Evolutionary conservation across 2,888 invertebrate genomes (phyloP), one percentile per base, ranked within the genome.

Genomic region (Lamellibrachia satsuma): DNA sequence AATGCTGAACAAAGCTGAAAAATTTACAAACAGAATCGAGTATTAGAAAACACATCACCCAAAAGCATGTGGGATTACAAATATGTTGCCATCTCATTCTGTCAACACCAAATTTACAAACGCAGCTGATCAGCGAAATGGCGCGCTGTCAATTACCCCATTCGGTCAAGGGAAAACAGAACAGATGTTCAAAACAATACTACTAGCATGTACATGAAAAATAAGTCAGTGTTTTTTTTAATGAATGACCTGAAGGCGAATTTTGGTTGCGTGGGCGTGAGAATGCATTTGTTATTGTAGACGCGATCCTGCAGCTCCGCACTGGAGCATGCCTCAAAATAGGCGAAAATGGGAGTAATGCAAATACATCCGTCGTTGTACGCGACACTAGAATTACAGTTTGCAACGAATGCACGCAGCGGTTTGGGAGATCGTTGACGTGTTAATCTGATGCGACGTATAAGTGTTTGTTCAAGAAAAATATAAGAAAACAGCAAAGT

Each of bases 331-430:
- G 75, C 75, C 75, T 75, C 75, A n/a, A 75, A 75, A 75, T 75
- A 75, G 75, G 75, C 75, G 75, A 75, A 75, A 91, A 92, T 39
- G 22, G 91, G 27, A 51, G 52, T n/a, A 27, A 92, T 39, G 90
- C 9, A 90, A 52, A 39, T 8, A 90, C n/a, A 52, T 91, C 55
- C 90, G 52, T 90, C 55, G 92, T 60, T 39, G 3, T 39, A n/a
- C 6, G 11, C 22, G 75, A 75, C 2, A 6, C n/a, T 75, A 22
- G 22, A 75, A 75, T 75, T 75, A 75, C 75, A 75, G 75, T 22
- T 22, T 75, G 75, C 75, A 75, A 75, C 2, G 75, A 75, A 75
- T 75, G n/a, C 15, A 75, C 75, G 2, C 22, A 75, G n/a, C 22
- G 75, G 22, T 75, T 75, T 22, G 11, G 75, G 11, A 6, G 15